Conservation (phyloP, 2,888 invertebrate genomes). For the Thumatha senex region DNA sequence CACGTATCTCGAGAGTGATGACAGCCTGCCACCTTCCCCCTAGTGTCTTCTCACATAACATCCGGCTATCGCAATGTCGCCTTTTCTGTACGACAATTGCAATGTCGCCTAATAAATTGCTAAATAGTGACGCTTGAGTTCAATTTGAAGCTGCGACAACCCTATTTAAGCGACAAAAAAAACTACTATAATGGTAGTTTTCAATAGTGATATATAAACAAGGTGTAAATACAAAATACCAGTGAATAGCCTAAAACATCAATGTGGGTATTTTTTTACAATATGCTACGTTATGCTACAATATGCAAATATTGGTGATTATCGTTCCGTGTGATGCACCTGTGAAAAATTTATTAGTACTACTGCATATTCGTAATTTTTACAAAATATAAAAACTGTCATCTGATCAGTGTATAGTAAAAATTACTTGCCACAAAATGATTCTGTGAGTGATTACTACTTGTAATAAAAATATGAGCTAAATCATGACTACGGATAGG, state of each 20-base stretch:
- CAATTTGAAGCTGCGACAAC: not conserved
- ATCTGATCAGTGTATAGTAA: too few relatives aligned
- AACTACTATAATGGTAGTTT: not conserved
- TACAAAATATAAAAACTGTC: too few relatives aligned
- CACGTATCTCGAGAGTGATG: slow-evolving; percentile 96
- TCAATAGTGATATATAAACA: not conserved
- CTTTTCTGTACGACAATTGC: not conserved
- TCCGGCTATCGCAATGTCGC: slow-evolving; percentile 1
- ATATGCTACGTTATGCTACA: too few relatives aligned
- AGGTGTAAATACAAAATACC: too few relatives aligned
- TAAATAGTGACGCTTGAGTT: not conserved
- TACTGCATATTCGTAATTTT: too few relatives aligned
- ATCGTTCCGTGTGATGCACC: too few relatives aligned
- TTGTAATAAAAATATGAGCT: not conserved
- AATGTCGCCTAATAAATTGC: not conserved
- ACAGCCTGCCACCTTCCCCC: slow-evolving; percentile 89
- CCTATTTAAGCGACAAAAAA: not conserved
- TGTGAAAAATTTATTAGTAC: too few relatives aligned
- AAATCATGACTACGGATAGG: slow-evolving; percentile 7
- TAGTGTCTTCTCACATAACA: slow-evolving; percentile 77
- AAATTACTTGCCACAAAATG: too few relatives aligned
- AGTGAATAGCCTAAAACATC: too few relatives aligned
- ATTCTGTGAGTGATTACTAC: not conserved
- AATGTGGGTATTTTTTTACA: too few relatives aligned
- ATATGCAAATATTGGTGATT: too few relatives aligned